Evolutionary conservation across 2,113 vertebrate species (phyloP).

Genomic region (Calonectris borealis): DNA sequence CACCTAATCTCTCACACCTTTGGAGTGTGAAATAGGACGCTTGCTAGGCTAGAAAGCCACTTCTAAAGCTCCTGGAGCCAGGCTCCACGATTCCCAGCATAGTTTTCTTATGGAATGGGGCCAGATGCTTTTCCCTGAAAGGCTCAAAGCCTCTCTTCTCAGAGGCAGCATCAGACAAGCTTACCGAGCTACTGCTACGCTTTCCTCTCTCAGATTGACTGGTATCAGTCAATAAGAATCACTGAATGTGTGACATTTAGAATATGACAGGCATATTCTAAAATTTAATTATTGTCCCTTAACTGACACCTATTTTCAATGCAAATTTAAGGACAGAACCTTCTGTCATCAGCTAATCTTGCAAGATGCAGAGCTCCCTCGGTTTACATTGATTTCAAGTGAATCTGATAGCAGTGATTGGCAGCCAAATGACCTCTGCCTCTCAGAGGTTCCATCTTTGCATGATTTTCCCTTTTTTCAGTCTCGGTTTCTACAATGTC

Average conservation of each 20-base stretch:
- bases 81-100: background rate
- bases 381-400: conserved; percentile 22
- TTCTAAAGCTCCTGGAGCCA: background rate
- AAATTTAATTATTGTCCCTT: conserved; percentile 46
- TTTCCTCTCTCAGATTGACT: background rate
- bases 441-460: background rate
- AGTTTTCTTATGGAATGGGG: background rate
- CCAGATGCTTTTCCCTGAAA: background rate
- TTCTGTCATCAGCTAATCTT: conserved; percentile 50
- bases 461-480: conserved; percentile 9
- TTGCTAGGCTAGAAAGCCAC: background rate
- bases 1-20: background rate
- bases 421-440: conserved; percentile 40
- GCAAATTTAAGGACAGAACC: conserved; percentile 60
- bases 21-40: background rate
- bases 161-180: background rate
- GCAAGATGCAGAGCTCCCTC: conserved; percentile 9
- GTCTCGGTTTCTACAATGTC: background rate
- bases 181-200: background rate
- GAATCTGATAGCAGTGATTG: background rate
- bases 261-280: conserved; percentile 55
- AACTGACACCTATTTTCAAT: conserved; percentile 52
- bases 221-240: conserved; percentile 18
- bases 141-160: background rate
- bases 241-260: conserved; percentile 1